phyloP scores from a whole-genome alignment of 2,113 vertebrate species.

The Urocolius indicus region DNA sequence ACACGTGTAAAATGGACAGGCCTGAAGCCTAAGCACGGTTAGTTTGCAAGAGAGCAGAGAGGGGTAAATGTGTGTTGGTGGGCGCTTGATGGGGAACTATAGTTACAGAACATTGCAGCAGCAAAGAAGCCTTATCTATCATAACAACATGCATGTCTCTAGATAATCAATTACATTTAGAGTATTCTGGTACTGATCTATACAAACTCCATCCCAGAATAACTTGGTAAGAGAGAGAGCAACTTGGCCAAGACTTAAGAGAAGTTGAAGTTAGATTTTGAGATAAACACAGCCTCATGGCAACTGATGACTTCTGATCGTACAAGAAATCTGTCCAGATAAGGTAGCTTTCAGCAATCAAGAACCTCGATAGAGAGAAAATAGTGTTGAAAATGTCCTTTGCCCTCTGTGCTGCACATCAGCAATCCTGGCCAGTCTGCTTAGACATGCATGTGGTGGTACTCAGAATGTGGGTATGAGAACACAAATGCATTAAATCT shows the following conservation, averaged over 20 bases:
- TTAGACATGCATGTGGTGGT: fast-evolving
- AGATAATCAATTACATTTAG: neutral
- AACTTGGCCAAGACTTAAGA: neutral
- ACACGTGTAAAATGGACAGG: neutral
- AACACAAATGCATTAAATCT: neutral
- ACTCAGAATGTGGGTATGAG: neutral
- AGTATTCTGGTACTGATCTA: neutral
- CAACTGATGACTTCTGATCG: neutral
- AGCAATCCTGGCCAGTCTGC: neutral
- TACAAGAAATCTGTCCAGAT: neutral
- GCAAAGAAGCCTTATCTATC: neutral
- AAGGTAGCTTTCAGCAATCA: neutral
- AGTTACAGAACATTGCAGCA: neutral
- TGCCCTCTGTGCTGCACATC: neutral
- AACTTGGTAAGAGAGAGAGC: neutral
- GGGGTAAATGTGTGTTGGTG: neutral
- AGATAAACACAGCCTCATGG: neutral
- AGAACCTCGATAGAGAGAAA: neutral
- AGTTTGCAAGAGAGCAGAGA: neutral
- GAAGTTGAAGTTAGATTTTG: neutral
- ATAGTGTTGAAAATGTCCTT: neutral
- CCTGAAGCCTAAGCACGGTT: neutral
- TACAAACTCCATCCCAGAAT: neutral
- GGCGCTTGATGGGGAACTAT: neutral
- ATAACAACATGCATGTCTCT: neutral